These are phyloP conservation scores for Marasmarcha lunaedactyla DNA, from an alignment of 2,888 invertebrate genomes.

Conservation along the genomic window DNA sequence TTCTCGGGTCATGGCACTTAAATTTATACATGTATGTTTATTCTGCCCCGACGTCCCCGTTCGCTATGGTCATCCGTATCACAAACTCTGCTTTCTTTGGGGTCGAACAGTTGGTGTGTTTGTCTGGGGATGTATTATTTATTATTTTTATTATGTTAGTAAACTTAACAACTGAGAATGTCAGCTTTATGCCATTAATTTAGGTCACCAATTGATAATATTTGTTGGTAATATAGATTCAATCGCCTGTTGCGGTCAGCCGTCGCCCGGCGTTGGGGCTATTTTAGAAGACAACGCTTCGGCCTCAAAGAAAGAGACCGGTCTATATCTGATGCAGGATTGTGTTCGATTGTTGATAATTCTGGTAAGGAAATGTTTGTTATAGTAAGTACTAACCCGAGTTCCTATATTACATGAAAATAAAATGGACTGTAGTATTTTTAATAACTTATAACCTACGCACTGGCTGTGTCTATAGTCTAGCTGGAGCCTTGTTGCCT, in stretches of 20 bases:
- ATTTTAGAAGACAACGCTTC: slow-evolving; percentile 33
- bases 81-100: not conserved
- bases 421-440: not conserved
- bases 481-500: too few relatives aligned
- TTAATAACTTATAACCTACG: too few relatives aligned
- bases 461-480: too few relatives aligned
- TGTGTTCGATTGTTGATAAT: slow-evolving; percentile 39
- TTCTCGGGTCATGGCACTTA: too few relatives aligned
- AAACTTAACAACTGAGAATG: too few relatives aligned
- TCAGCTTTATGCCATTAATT: too few relatives aligned
- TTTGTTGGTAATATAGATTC: slow-evolving; percentile 26
- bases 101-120: too few relatives aligned
- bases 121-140: not conserved
- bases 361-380: slow-evolving; percentile 36
- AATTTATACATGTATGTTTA: too few relatives aligned
- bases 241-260: slow-evolving; percentile 46
- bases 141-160: too few relatives aligned
- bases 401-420: not conserved
- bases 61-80: too few relatives aligned
- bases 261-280: slow-evolving; percentile 45
- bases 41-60: too few relatives aligned
- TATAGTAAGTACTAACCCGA: not conserved
- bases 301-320: slow-evolving; percentile 34
- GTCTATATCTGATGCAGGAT: slow-evolving; percentile 49
- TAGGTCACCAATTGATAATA: not conserved